These are phyloP conservation scores for Sternarchorhynchus goeldii DNA, from an alignment of 2,797 vertebrate genomes.

Conservation along the genomic window DNA sequence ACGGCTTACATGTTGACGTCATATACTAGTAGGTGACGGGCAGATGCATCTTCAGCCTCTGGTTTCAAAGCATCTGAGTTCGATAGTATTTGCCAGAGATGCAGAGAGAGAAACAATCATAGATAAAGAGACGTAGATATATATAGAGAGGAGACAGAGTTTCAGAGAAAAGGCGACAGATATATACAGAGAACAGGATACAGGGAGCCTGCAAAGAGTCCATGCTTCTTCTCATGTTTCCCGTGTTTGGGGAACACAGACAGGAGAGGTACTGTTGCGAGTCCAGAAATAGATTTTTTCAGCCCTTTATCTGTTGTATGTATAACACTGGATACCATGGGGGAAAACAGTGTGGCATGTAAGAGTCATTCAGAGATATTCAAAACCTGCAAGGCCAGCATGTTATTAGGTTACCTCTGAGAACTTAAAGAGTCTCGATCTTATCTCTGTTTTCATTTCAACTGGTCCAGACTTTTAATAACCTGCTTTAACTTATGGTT, in stretches of 20 bases:
- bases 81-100: conserved; percentile 17
- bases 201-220: no score
- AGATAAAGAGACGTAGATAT: neutral
- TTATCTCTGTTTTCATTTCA: conserved; percentile 31
- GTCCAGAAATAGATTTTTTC: conserved; percentile 28
- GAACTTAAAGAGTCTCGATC: conserved; percentile 8
- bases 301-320: conserved; percentile 8
- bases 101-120: neutral
- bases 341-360: conserved; percentile 10
- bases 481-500: neutral
- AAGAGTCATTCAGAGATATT: conserved; percentile 37
- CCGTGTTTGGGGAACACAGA: conserved; percentile 20
- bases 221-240: neutral
- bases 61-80: neutral
- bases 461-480: conserved; percentile 16
- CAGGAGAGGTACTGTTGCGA: conserved; percentile 30
- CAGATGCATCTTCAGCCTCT: neutral
- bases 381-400: conserved; percentile 32
- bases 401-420: conserved; percentile 35
- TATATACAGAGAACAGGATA: no score
- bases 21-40: no score
- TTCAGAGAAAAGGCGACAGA: no score
- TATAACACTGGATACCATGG: neutral
- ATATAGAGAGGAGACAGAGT: no score
- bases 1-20: neutral